These are phyloP conservation scores for Schlechtendalia chinensis DNA, from an alignment of 1,140 invertebrate species.

Conservation along the genomic window DNA sequence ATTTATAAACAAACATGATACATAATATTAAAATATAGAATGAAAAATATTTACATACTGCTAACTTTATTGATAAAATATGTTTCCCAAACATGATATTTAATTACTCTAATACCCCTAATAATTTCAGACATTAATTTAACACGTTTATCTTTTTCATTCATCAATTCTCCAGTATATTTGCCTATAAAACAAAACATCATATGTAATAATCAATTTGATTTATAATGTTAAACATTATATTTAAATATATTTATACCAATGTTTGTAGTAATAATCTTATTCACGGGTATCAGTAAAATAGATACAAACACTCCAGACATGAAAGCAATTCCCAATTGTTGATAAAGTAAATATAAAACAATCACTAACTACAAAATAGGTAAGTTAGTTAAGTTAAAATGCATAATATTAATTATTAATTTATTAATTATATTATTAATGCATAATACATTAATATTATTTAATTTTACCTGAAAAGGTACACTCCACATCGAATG, in stretches of 20 bases:
- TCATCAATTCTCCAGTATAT: slow-evolving; percentile 86
- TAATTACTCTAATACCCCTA: slow-evolving; percentile 82
- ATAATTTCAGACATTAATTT: slow-evolving; percentile 86
- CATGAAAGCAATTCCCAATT: slow-evolving; percentile 88
- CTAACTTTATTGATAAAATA: slow-evolving; percentile 74
- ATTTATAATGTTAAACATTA: slow-evolving; percentile 8
- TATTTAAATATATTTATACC: slow-evolving; percentile 57
- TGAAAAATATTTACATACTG: slow-evolving; percentile 53
- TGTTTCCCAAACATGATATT: slow-evolving; percentile 91
- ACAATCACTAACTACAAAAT: slow-evolving; percentile 72
- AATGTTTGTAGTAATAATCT: slow-evolving; percentile 85
- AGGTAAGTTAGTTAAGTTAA: slow-evolving; percentile 25
- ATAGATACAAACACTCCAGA: slow-evolving; percentile 84
- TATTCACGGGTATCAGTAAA: slow-evolving; percentile 92
- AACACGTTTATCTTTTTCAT: slow-evolving; percentile 85
- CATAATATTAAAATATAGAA: slow-evolving; percentile 20
- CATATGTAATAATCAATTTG: slow-evolving; percentile 3
- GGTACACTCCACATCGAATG: slow-evolving; percentile 97
- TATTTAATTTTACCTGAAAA: slow-evolving; percentile 67
- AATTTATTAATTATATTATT: no score
- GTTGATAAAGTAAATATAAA: slow-evolving; percentile 76
- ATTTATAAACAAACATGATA: no score
- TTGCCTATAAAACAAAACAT: slow-evolving; percentile 55
- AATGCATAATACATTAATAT: background rate
- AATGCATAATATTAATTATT: background rate